These are phyloP conservation scores for Aspidiotus destructor DNA, from an alignment of 2,888 invertebrate species.

Conservation along the genomic window DNA sequence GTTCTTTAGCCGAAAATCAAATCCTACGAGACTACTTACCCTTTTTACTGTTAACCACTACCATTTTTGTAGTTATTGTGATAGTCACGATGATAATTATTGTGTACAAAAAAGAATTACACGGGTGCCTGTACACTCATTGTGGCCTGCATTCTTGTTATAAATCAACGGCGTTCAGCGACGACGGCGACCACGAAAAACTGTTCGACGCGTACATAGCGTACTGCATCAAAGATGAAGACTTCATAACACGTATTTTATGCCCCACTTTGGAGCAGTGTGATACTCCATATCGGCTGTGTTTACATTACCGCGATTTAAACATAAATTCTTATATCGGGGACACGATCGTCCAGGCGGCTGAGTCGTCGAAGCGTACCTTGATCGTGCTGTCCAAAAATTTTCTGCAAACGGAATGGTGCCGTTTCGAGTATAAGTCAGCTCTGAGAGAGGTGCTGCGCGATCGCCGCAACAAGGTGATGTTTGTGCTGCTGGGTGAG, in stretches of 20 bases:
- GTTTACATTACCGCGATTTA: slow-evolving; percentile 84
- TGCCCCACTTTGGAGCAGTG: slow-evolving; percentile 78
- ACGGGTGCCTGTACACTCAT: slow-evolving; percentile 76
- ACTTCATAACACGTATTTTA: slow-evolving; percentile 79
- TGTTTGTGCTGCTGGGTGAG: slow-evolving; percentile 83
- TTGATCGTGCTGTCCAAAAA: slow-evolving; percentile 83
- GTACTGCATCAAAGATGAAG: slow-evolving; percentile 87
- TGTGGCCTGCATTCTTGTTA: slow-evolving; percentile 79
- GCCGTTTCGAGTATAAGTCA: slow-evolving; percentile 86
- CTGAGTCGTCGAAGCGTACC: slow-evolving; percentile 79
- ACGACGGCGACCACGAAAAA: slow-evolving; percentile 50
- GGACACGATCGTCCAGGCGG: slow-evolving; percentile 85
- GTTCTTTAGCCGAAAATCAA: slow-evolving; percentile 37
- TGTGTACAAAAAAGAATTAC: slow-evolving; percentile 68
- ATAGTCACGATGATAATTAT: slow-evolving; percentile 41
- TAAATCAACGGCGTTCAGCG: slow-evolving; percentile 65
- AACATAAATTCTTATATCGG: slow-evolving; percentile 79
- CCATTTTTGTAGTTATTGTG: slow-evolving; percentile 57
- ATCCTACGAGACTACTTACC: slow-evolving; percentile 73
- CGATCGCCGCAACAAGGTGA: slow-evolving; percentile 62
- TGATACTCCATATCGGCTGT: slow-evolving; percentile 67
- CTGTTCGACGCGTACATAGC: slow-evolving; percentile 92
- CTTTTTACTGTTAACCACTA: slow-evolving; percentile 63
- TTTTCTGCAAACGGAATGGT: slow-evolving; percentile 93
- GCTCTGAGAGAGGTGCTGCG: slow-evolving; percentile 83